phyloP scores from a whole-genome alignment of 2,797 vertebrate species.

The Aeoliscus strigatus region DNA sequence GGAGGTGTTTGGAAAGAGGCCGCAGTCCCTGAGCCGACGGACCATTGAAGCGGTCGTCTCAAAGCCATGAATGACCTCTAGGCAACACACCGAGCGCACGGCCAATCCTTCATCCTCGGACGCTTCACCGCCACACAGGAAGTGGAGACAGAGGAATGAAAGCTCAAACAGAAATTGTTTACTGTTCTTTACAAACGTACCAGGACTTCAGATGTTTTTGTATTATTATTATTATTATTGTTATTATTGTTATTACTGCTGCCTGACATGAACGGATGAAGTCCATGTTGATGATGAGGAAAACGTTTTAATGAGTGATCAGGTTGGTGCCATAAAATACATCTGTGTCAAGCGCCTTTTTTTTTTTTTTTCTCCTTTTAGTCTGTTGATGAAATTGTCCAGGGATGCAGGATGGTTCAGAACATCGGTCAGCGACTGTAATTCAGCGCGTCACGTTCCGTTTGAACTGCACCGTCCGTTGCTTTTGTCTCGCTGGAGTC shows the following conservation, averaged over 20 bases:
- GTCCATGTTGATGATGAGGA: not conserved
- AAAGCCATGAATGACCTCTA: conserved; percentile 56
- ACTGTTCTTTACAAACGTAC: conserved; percentile 36
- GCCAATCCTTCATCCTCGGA: conserved; percentile 42
- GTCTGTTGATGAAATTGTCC: conserved; percentile 5
- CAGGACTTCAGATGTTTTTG: conserved; percentile 20
- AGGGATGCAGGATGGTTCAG: conserved; percentile 11
- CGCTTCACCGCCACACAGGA: conserved; percentile 29
- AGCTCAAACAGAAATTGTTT: conserved; percentile 54
- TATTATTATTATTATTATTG: too few species aligned
- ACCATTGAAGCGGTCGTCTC: conserved; percentile 36
- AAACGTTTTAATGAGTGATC: conserved; percentile 15
- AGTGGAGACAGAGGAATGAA: conserved; percentile 36
- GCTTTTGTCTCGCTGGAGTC: conserved; percentile 30
- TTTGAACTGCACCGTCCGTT: too few species aligned
- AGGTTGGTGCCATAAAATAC: conserved; percentile 23
- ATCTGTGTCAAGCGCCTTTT: not conserved
- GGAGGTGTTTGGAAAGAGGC: conserved; percentile 6
- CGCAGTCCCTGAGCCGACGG: conserved; percentile 28
- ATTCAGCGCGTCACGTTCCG: too few species aligned
- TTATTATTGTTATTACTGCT: too few species aligned
- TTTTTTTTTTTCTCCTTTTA: not conserved
- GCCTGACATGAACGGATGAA: conserved; percentile 11
- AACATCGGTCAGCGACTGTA: conserved; percentile 2
- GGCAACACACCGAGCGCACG: conserved; percentile 70